These are phyloP conservation scores for Festucalex cinctus DNA, from an alignment of 2,113 vertebrate species.

Conservation along the genomic window DNA sequence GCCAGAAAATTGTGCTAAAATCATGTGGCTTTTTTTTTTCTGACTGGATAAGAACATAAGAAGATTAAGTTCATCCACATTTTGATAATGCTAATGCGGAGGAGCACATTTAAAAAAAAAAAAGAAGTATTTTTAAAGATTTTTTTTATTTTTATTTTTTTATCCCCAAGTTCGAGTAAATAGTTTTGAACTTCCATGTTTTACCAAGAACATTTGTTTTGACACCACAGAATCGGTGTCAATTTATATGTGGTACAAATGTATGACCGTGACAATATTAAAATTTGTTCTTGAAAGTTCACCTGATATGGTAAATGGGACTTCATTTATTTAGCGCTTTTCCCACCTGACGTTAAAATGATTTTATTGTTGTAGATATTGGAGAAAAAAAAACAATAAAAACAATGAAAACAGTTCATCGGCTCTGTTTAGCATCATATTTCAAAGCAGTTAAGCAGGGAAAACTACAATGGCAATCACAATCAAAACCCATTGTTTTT, in stretches of 20 bases:
- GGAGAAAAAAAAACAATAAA: too few relatives aligned
- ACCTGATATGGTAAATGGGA: too few relatives aligned
- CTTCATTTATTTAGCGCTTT: too few relatives aligned
- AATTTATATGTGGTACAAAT: neutral
- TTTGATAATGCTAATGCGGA: slow-evolving; percentile 79
- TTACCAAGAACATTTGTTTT: neutral
- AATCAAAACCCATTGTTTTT: neutral
- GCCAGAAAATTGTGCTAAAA: slow-evolving; percentile 86
- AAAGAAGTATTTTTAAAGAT: neutral
- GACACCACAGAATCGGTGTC: neutral
- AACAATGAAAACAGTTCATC: neutral
- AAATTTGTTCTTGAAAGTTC: too few relatives aligned
- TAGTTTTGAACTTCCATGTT: too few relatives aligned
- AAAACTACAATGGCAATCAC: neutral
- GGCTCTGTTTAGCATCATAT: neutral
- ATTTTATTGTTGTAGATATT: neutral
- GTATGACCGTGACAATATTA: neutral
- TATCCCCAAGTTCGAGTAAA: too few relatives aligned
- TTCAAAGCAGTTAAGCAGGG: neutral
- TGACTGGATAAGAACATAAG: slow-evolving; percentile 80
- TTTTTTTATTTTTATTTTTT: neutral
- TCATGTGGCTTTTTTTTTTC: slow-evolving; percentile 81
- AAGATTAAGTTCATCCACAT: slow-evolving; percentile 65
- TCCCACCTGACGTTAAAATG: too few relatives aligned
- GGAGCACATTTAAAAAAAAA: slow-evolving; percentile 20